Evolutionary conservation across 1,140 invertebrate species (phyloP), one percentile per base, ranked within the genome.

Genomic region (Pteromalus puparum): DNA sequence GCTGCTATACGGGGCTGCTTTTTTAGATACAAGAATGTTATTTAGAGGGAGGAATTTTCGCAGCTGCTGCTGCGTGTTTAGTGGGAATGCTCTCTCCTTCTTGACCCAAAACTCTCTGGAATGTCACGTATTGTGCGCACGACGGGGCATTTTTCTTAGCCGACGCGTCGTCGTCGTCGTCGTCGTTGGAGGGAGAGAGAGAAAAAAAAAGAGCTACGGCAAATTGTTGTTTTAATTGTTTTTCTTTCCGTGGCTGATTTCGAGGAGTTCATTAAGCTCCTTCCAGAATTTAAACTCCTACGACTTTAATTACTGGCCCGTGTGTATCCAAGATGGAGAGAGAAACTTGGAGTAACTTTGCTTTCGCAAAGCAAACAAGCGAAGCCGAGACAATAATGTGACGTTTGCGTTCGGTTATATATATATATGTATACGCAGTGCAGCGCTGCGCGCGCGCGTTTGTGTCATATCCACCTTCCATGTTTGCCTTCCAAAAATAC

Each of bases 91-190:
- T 82, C 72, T 53, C 75, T 78, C 18, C 53, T 46, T 46, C 75
- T 74, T 77, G 61, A 76, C 53, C 72, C 65, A 26, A 82, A 82
- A 76, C 48, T 21, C 12, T 18, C 12, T 7, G 81, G 81, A 76
- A 82, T 82, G 72, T 46, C 81, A 76, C 72, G 80, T 81, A 81
- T 81, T 26, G 80, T 81, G 67, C 9, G 18, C 9, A 42, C 38
- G 38, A 74, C 53, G 53, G 61, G 73, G 7, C 38, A 65, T 48
- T 53, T 53, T 72, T 30, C 68, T 30, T 70, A 18, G 67, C n/a
- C 38, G 38, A 42, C 6, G 38, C 38, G 38, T 42, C 38, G 38
- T 42, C 38, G 38, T 42, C 38, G 9, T 42, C 6, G 68, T 2
- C n/a, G 26, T 3, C 0, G 12, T 34, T 21, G 18, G 26, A 28